Evolutionary conservation across 1,140 invertebrate genomes (phyloP).

Genomic region (Scaptomyza pallida): DNA sequence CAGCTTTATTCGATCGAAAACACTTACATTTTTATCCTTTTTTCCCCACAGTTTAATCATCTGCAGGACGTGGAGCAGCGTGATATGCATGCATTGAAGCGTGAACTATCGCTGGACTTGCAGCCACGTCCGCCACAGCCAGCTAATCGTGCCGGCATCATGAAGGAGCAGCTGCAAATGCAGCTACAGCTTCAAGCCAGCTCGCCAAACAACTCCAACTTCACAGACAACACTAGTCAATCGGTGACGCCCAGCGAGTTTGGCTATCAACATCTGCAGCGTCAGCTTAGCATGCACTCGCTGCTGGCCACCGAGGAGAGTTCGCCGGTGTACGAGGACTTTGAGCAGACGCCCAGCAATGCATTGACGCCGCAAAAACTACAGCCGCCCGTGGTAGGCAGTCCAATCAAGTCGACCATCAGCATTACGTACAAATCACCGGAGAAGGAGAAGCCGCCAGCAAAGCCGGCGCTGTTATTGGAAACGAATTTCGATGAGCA

Average conservation of each 20-base stretch:
- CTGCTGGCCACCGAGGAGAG: constrained; percentile 77
- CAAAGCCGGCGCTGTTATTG: constrained; percentile 56
- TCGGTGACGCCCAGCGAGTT: constrained; percentile 83
- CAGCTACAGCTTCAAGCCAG: constrained; percentile 48
- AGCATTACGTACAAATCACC: constrained; percentile 87
- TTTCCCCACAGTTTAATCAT: constrained; percentile 66
- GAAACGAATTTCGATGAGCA: constrained; percentile 82
- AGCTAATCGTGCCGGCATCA: constrained; percentile 53
- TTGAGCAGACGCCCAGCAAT: constrained; percentile 75
- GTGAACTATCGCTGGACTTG: constrained; percentile 78
- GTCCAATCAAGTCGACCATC: constrained; percentile 87
- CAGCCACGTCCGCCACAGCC: constrained; percentile 57
- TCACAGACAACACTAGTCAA: constrained; percentile 84
- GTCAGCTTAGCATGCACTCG: constrained; percentile 79
- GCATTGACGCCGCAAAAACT: constrained; percentile 51
- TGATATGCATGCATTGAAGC: constrained; percentile 79
- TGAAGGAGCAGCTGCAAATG: constrained; percentile 59
- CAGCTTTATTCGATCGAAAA: too few relatives aligned
- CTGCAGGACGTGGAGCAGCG: constrained; percentile 61
- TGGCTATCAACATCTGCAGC: constrained; percentile 82
- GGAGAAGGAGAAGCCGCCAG: constrained; percentile 59
- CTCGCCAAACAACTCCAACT: constrained; percentile 83
- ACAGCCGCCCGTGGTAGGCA: constrained; percentile 40
- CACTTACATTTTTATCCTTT: neutral
- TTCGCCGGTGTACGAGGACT: constrained; percentile 78